Conservation (phyloP, 2,888 invertebrate genomes). For the Acanthoscelides obtectus region DNA sequence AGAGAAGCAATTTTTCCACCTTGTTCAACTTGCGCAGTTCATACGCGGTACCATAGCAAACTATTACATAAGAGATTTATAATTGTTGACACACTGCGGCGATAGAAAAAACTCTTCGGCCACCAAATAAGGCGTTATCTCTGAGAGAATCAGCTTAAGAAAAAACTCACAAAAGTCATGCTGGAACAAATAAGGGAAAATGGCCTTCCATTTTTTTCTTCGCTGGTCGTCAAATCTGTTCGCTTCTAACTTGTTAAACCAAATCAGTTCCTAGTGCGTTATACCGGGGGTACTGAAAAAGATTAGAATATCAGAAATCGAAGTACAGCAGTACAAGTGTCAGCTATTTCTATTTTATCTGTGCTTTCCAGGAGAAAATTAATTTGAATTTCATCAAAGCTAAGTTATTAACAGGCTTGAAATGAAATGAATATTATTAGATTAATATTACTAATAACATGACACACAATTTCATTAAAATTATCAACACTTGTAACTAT, state of each 20-base stretch:
- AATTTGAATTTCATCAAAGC: too few species aligned
- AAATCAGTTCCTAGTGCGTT: not conserved
- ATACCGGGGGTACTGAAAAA: not conserved
- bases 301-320: too few species aligned
- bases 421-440: too few species aligned
- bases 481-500: too few species aligned
- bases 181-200: not conserved
- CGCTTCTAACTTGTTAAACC: not conserved
- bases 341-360: too few species aligned
- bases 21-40: not conserved
- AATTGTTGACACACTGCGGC: not conserved
- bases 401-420: too few species aligned
- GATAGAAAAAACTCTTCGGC: not conserved
- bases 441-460: too few species aligned
- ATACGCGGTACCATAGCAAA: not conserved
- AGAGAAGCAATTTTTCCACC: not conserved
- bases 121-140: not conserved
- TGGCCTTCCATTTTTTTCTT: not conserved
- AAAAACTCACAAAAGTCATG: not conserved
- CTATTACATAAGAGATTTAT: not conserved
- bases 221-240: not conserved
- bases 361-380: too few species aligned
- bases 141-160: not conserved
- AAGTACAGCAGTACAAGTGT: too few species aligned
- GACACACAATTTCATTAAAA: too few species aligned